Evolutionary conservation across 2,113 vertebrate species (phyloP).

Genomic region (Neotoma lepida): DNA sequence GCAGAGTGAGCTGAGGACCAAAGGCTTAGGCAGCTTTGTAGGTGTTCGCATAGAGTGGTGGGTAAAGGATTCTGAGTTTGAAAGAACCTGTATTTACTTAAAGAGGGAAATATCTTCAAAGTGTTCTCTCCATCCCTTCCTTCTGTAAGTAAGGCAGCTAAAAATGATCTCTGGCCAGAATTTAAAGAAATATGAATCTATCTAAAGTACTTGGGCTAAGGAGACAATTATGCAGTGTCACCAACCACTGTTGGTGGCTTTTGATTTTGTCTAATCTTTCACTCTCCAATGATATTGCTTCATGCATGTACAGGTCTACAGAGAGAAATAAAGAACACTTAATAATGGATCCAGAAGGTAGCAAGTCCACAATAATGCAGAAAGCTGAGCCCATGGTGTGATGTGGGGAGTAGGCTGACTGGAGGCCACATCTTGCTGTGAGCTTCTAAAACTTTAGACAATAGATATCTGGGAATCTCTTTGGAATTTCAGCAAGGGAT

Average conservation of each 20-base stretch:
- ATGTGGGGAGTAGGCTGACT: rapidly evolving
- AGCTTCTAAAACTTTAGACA: neutral
- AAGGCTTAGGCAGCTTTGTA: neutral
- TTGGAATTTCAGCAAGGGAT: neutral
- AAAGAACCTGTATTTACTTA: neutral
- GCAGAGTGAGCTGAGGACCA: neutral
- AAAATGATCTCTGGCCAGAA: neutral
- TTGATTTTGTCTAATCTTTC: neutral
- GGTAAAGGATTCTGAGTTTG: neutral
- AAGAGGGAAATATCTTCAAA: neutral
- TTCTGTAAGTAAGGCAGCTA: neutral
- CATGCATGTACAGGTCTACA: neutral
- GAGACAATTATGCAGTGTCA: neutral
- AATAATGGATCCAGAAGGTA: neutral
- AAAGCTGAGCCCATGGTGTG: rapidly evolving
- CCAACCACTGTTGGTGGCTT: neutral
- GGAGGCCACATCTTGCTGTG: neutral
- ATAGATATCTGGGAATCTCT: neutral
- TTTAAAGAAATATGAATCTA: neutral
- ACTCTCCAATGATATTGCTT: neutral
- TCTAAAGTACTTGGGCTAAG: neutral
- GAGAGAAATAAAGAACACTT: neutral
- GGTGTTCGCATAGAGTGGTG: neutral
- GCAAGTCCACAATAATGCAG: neutral
- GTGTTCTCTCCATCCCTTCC: neutral